A percentile compares a stretch with the other conserved stretches of the same genome.
phyloP scores from a whole-genome alignment of 2,113 vertebrate species.

The Petrocephalus microphthalmus region DNA sequence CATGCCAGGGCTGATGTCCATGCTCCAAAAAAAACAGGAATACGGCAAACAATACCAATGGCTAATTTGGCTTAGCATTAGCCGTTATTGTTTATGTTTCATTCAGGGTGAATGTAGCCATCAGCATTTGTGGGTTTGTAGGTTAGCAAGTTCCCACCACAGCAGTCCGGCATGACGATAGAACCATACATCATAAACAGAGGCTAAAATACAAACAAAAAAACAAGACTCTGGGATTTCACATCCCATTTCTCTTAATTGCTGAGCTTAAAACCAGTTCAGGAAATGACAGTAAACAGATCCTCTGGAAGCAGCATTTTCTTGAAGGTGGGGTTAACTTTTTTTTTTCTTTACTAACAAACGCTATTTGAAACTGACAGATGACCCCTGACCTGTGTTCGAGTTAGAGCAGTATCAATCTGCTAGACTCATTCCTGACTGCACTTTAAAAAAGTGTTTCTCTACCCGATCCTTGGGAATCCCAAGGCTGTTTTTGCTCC shows the following conservation, averaged over 20 bases:
- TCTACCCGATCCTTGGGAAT: neutral
- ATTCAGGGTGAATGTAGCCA: neutral
- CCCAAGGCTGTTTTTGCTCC: neutral
- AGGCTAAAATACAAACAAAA: neutral
- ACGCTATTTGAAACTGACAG: neutral
- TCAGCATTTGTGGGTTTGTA: neutral
- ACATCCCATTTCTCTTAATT: neutral
- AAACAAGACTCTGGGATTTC: neutral
- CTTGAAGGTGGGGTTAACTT: neutral
- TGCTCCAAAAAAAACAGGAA: neutral
- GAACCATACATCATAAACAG: neutral
- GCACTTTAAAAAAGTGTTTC: neutral
- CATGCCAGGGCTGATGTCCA: neutral
- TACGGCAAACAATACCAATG: neutral
- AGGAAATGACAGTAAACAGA: neutral
- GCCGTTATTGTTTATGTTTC: neutral
- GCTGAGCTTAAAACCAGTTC: neutral
- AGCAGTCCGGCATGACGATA: too few relatives aligned
- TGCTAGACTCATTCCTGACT: neutral
- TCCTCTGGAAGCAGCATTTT: neutral
- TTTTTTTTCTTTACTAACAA: neutral
- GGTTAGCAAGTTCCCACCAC: neutral
- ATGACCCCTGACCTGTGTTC: neutral
- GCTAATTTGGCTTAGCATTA: neutral
- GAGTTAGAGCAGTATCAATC: neutral